Conservation (phyloP, 2,888 invertebrate species). For the Tetranychus truncatus region DNA sequence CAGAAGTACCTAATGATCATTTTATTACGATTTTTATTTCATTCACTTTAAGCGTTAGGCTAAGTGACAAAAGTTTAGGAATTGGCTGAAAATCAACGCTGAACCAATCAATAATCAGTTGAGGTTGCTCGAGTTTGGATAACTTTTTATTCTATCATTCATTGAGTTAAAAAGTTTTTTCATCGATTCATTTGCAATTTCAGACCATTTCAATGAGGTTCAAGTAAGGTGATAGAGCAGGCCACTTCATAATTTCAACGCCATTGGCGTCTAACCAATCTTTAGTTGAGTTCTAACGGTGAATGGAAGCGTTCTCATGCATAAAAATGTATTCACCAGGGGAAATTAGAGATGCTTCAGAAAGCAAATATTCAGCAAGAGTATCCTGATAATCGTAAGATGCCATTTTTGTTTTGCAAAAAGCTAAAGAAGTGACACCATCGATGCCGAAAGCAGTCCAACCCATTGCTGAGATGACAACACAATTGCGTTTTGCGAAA, state of each 20-base stretch:
- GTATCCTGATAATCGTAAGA: background rate
- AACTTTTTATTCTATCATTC: background rate
- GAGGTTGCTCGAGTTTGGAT: no score
- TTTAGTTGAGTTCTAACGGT: background rate
- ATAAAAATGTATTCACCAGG: background rate
- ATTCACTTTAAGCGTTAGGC: no score
- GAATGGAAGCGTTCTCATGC: constrained; percentile 7
- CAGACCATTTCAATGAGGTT: constrained; percentile 3
- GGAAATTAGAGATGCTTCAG: background rate
- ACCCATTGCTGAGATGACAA: constrained; percentile 27
- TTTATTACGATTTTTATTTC: no score
- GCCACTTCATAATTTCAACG: background rate
- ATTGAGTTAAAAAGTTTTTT: background rate
- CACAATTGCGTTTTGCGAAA: constrained; percentile 23
- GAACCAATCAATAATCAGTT: no score
- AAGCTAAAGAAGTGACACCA: background rate
- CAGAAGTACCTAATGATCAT: no score
- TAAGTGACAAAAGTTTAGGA: no score
- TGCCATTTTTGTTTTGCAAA: background rate
- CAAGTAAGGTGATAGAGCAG: constrained; percentile 3
- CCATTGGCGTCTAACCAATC: background rate
- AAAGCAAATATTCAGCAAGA: background rate
- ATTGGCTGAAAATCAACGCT: no score
- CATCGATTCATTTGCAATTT: background rate
- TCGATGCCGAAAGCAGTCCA: constrained; percentile 23